Evolutionary conservation across 2,113 vertebrate species (phyloP).

Genomic region (Pterocles gutturalis): DNA sequence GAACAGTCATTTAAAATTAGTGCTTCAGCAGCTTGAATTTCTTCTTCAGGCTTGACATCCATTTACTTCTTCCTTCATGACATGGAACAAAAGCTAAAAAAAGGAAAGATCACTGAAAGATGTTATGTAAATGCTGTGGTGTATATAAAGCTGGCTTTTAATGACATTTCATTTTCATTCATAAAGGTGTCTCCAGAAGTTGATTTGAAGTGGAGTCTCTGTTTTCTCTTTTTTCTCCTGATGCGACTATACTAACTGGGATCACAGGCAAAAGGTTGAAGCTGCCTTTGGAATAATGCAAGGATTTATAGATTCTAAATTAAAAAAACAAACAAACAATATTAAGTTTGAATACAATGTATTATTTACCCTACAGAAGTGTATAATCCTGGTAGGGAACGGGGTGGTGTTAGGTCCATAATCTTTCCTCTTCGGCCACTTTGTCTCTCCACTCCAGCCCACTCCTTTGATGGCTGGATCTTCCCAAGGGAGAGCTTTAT

Average conservation of each 20-base stretch:
- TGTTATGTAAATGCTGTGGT: background rate
- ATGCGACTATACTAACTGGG: background rate
- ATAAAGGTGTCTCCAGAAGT: background rate
- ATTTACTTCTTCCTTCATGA: conserved; percentile 13
- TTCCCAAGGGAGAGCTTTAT: background rate
- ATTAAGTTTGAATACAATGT: background rate
- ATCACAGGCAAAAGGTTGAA: background rate
- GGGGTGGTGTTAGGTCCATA: background rate
- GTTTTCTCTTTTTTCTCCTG: background rate
- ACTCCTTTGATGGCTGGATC: background rate
- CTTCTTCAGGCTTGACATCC: background rate
- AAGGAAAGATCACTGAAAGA: background rate
- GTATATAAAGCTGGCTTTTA: background rate
- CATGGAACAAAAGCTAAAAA: background rate
- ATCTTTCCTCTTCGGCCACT: background rate
- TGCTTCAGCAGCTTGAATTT: background rate
- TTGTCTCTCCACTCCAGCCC: background rate
- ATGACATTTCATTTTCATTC: background rate
- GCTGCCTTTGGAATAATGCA: background rate
- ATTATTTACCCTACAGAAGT: background rate
- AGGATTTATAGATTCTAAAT: background rate
- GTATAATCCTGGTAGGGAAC: background rate
- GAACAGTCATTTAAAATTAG: background rate
- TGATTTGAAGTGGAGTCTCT: background rate
- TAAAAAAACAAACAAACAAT: background rate